These are phyloP conservation scores for Phylloscopus trochiloides DNA, from an alignment of 2,113 vertebrate species.

Conservation along the genomic window DNA sequence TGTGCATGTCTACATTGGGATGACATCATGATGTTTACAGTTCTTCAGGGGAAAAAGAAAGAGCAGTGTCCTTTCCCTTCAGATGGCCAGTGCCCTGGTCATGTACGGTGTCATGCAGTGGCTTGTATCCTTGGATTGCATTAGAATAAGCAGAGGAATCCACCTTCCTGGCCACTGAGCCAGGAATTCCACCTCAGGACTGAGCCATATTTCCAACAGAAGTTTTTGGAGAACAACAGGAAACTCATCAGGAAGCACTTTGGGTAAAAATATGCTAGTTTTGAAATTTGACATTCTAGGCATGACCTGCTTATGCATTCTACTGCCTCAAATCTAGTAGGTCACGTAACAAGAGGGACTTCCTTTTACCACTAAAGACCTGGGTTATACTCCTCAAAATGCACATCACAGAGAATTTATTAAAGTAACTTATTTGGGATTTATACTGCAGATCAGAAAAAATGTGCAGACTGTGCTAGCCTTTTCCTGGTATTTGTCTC, in stretches of 20 bases:
- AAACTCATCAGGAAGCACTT: fast-evolving
- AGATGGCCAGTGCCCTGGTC: not conserved
- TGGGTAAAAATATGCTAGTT: not conserved
- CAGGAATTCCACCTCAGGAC: not conserved
- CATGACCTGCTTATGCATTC: not conserved
- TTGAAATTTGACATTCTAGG: not conserved
- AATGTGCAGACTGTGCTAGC: not conserved
- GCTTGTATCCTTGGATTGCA: not conserved
- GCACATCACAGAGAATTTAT: not conserved
- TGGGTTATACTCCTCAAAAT: not conserved
- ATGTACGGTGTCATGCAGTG: too few species aligned
- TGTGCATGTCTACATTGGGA: not conserved
- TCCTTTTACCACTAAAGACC: not conserved
- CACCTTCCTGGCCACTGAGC: not conserved
- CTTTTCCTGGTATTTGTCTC: not conserved
- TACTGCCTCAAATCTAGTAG: not conserved
- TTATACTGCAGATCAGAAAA: not conserved
- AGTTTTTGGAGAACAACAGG: not conserved
- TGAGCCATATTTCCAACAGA: not conserved
- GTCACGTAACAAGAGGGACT: not conserved
- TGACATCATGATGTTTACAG: not conserved
- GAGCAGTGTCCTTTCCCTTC: not conserved
- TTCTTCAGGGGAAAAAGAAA: not conserved
- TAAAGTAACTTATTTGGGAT: not conserved
- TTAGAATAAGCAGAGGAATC: not conserved